phyloP scores from a whole-genome alignment of 1,140 invertebrate species.

The Sipha flava region DNA sequence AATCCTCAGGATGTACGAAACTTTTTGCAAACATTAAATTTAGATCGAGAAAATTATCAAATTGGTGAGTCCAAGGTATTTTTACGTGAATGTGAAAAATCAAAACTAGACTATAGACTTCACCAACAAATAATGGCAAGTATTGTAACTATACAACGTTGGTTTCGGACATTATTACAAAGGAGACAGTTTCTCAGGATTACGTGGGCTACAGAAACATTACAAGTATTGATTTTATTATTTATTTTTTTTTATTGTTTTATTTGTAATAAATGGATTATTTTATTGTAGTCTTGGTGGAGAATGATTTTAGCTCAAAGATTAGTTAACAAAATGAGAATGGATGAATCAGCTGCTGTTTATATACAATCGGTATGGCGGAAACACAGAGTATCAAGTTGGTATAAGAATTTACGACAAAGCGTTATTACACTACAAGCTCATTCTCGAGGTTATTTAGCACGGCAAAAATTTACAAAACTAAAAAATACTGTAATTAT shows the following conservation, averaged over 20 bases:
- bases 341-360: constrained; percentile 51
- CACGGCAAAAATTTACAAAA: constrained; percentile 48
- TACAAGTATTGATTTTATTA: constrained; percentile 53
- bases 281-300: constrained; percentile 51
- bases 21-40: constrained; percentile 68
- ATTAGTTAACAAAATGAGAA: constrained; percentile 42
- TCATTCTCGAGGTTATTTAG: constrained; percentile 54
- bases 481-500: constrained; percentile 40
- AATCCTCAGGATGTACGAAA: constrained; percentile 69
- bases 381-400: constrained; percentile 54
- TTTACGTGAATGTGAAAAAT: constrained; percentile 86
- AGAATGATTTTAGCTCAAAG: constrained; percentile 54
- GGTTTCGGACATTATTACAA: constrained; percentile 77
- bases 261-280: neutral
- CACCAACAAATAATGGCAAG: constrained; percentile 89
- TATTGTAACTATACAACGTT: constrained; percentile 84
- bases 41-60: constrained; percentile 85
- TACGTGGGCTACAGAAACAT: constrained; percentile 60
- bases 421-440: constrained; percentile 64
- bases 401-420: constrained; percentile 55
- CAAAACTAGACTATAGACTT: constrained; percentile 79
- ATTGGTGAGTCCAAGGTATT: constrained; percentile 85
- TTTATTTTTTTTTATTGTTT: neutral
- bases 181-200: constrained; percentile 65
- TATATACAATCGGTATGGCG: constrained; percentile 71